Evolutionary conservation across 2,113 vertebrate species (phyloP), one percentile per base, ranked within the genome.

Genomic region (Diadophis punctatus): DNA sequence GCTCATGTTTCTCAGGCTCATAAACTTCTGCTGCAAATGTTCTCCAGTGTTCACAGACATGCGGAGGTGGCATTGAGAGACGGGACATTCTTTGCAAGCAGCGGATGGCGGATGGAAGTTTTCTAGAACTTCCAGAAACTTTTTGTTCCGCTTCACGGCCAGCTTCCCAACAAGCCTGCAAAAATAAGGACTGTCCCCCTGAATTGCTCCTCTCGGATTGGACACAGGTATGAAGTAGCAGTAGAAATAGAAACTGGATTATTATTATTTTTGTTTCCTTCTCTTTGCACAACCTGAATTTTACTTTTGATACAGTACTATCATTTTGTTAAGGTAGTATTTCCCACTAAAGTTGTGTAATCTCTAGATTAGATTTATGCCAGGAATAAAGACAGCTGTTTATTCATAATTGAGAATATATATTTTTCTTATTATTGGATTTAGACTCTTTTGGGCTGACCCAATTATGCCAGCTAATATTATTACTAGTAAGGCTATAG

Each of bases 171-270:
- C 98, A 98, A 95, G 87, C 94, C 52, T 99, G 99, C 95, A 96
- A 94, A 93, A 97, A 96, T 88, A 97, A 96, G 30, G 98, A 98
- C 90, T 99, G 99, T 88, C 98, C 98, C 30, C 97, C 96, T 7
- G 98, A 98, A 34, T 99, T 98, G 99, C 96, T 98, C 92, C 97
- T 98, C 60, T 98, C 98, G 3, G 96, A 98, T 87, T 99, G 99
- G 99, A 97, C 98, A 68, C 97, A 99, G 98, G 99, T 99, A 97
- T 14, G 95, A 8, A 94, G 2, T 51, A 27, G 4, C 34, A 22
- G 0, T 58, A 51, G 74, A 1, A 5, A 1, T 23, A 2, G 51
- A 0, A 25, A 30, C 4, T 84, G 14, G 48, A 87, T 58, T 25
- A 58, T 60, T 60, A 27, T 58, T 58, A 1, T 60, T 43, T 2